phyloP scores from a whole-genome alignment of 2,797 vertebrate genomes.

The Myripristis jacobus region DNA sequence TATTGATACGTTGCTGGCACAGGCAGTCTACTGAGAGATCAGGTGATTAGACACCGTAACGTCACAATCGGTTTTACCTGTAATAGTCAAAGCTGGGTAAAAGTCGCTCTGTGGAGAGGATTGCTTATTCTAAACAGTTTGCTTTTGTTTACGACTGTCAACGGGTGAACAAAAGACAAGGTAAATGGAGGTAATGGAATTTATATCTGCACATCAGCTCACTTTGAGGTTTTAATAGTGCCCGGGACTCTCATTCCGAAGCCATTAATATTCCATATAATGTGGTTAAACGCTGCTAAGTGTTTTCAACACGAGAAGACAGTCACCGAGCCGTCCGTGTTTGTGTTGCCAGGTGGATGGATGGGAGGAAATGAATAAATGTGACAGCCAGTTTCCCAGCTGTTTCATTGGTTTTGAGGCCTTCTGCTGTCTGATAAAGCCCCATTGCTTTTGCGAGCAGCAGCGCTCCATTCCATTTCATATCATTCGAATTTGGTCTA shows the following conservation, averaged over 20 bases:
- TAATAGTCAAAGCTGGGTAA: slow-evolving; percentile 47
- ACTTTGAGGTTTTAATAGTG: slow-evolving; percentile 79
- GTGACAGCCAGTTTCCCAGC: slow-evolving; percentile 73
- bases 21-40: slow-evolving; percentile 57
- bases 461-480: not conserved
- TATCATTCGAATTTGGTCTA: too few relatives aligned
- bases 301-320: slow-evolving; percentile 74
- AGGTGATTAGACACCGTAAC: slow-evolving; percentile 72
- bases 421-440: slow-evolving; percentile 56
- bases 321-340: slow-evolving; percentile 66
- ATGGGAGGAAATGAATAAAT: slow-evolving; percentile 68
- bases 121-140: slow-evolving; percentile 58
- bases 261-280: slow-evolving; percentile 80
- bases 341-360: slow-evolving; percentile 76
- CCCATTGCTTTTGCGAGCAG: slow-evolving; percentile 58
- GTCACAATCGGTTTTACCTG: slow-evolving; percentile 68
- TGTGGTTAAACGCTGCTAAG: slow-evolving; percentile 74
- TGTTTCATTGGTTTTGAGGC: slow-evolving; percentile 59
- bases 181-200: slow-evolving; percentile 81
- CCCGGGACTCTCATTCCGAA: slow-evolving; percentile 70
- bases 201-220: slow-evolving; percentile 68
- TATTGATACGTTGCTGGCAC: slow-evolving; percentile 64
- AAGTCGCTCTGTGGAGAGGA: slow-evolving; percentile 22
- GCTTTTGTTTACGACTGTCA: slow-evolving; percentile 82
- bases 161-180: slow-evolving; percentile 74